Conservation (phyloP, 2,113 vertebrate genomes). For the Pitta sordida region DNA sequence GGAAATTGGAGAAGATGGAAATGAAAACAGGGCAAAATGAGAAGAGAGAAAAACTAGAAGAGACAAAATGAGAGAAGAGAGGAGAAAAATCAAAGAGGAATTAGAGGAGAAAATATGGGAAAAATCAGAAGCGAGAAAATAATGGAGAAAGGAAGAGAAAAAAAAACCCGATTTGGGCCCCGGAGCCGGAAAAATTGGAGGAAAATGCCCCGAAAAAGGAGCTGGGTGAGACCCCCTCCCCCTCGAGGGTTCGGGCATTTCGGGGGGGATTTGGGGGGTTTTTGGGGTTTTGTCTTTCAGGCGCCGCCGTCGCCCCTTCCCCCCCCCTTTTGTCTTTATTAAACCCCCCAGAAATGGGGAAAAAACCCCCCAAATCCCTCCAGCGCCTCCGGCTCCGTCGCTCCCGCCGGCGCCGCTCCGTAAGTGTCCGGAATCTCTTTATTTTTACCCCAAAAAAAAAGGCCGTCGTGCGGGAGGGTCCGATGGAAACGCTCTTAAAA, state of each 20-base stretch:
- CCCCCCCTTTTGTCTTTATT: background rate
- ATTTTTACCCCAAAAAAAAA: background rate
- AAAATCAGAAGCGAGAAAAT: background rate
- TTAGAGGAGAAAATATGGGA: background rate
- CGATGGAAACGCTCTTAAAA: background rate
- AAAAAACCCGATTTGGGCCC: background rate
- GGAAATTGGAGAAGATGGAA: background rate
- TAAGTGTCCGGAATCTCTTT: background rate
- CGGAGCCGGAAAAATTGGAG: background rate
- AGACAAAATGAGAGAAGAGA: background rate
- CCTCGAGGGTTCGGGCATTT: background rate
- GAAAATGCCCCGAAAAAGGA: background rate
- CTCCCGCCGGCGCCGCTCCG: background rate
- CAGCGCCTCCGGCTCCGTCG: background rate
- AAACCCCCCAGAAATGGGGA: background rate
- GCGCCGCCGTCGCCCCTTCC: background rate
- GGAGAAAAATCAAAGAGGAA: background rate
- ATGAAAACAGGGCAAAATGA: background rate
- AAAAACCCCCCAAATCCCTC: background rate
- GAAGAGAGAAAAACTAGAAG: background rate
- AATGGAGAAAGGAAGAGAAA: background rate
- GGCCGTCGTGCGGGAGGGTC: background rate
- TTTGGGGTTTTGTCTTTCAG: constrained; percentile 1
- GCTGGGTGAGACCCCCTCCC: background rate
- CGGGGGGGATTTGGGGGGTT: background rate